Evolutionary conservation across 2,888 invertebrate species (phyloP), one percentile per base, ranked within the genome.

Genomic region (Ichneumon xanthorius): DNA sequence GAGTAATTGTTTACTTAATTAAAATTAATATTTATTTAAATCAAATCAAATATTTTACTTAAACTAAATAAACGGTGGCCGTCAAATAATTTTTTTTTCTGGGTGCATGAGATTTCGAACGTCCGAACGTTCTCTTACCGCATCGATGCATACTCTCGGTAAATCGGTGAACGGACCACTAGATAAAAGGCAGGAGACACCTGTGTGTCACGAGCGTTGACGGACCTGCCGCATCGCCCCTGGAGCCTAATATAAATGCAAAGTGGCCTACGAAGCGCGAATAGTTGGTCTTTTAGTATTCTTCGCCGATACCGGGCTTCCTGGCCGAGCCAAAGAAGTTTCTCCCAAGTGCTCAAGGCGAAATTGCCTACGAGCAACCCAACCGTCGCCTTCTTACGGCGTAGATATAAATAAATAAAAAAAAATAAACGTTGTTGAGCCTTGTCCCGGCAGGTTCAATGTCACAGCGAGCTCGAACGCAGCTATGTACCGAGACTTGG

Each of bases 191-290:
- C 19, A 22, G 63, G 16, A 63, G 48, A 75, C 19, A 22, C 22
- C n/a, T 48, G 40, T 26, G 70, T 71, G 76, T 70, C 82, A 55
- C 37, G 16, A 19, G 85, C 55, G 86, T 77, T 84, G 70, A 79
- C 48, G 70, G 14, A 67, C 14, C 40, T 76, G 71, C 67, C 65
- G 76, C 58, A 53, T 79, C 55, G 65, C 71, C 40, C 40, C 30
- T 53, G 53, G 70, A 70, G 79, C 86, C 84, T 88, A 87, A 88
- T 90, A 89, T 90, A 90, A 90, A 90, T 89, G 89, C 90, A 89
- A 90, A 90, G 89, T 89, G 86, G 86, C 80, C 45, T 85, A 84
- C 22, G 72, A 45, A 82, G 79, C 67, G 78, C 70, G 72, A 72
- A 85, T 75, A 79, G 65, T 45, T 19, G 73, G 71, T 63, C 45